Base-by-base conservation (phyloP, 2,113 vertebrate genomes). In the Callipepla squamata region DNA sequence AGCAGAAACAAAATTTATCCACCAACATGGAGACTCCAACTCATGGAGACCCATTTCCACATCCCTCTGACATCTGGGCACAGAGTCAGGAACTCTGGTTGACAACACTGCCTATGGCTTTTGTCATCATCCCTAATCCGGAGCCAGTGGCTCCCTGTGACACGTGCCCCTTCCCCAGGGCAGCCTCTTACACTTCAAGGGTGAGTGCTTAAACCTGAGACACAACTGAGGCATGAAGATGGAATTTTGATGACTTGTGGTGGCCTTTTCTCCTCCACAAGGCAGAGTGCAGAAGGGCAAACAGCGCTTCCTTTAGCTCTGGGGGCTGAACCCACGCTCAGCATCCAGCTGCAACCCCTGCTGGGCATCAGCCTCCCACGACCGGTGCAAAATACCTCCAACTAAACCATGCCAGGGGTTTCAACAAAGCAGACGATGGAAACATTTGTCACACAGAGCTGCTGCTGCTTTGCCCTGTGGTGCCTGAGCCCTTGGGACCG, bases 11-110 rank as follows among this genome's bases (percentile, higher is more conserved):
- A 61, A 63, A 42, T 3, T 3, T 5, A 36, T 18, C 38, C 45
- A 5, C 51, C 42, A 19, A 30, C 17, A 25, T 16, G 15, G 45
- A 19, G 36, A 40, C 9, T 40, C 2, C 23, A 47, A n/a, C 2
- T 3, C 3, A 1, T 0, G 15, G 32, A 26, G 18, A 18, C 14
- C 53, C n/a, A 23, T 23, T 23, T 11, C n/a, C 2, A n/a, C 50
- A 30, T 17, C 38, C 28, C 6, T 11, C 44, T 19, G 21, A 40
- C 62, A 32, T 17, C 22, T 62, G 44, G 6, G 6, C 34, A 20
- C 23, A 17, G 75, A 44, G 17, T 21, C n/a, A 16, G 16, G 21
- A 57, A 22, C 30, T 53, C 47, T 21, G 9, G 2, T 1, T 12
- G 42, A 10, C 36, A 88, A 3, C 9, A 3, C 42, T 48, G 36